A percentile compares a stretch with the other conserved stretches of the same genome.
Evolutionary conservation across 2,888 invertebrate species (phyloP).

Genomic region (Lasioglossum calceatum): DNA sequence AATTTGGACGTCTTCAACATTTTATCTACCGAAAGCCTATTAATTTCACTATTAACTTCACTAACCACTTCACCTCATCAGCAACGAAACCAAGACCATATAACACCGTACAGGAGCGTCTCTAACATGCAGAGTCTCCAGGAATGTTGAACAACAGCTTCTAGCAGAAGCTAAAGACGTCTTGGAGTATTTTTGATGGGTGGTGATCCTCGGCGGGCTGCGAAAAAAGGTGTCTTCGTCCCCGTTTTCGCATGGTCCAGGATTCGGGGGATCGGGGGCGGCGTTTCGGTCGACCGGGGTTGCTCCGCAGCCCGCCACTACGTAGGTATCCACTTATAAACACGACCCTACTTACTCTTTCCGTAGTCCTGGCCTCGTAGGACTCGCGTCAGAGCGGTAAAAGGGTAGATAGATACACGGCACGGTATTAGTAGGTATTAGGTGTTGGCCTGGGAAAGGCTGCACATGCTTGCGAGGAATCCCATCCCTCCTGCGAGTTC

Average conservation of each 20-base stretch:
- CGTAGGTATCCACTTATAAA: slow-evolving; percentile 76
- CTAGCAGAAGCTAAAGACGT: slow-evolving; percentile 28
- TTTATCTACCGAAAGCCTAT: not conserved
- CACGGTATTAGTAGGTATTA: slow-evolving; percentile 84
- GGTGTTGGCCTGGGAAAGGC: slow-evolving; percentile 84
- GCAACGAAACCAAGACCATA: not conserved
- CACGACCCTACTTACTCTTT: slow-evolving; percentile 79
- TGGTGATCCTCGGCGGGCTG: slow-evolving; percentile 13
- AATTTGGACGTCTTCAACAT: not conserved
- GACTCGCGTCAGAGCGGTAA: slow-evolving; percentile 82
- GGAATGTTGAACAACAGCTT: not conserved
- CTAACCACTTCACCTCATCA: not conserved
- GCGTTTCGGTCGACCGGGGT: slow-evolving; percentile 66
- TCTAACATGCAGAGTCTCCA: not conserved
- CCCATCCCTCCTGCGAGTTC: slow-evolving; percentile 81
- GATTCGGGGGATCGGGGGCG: slow-evolving; percentile 55
- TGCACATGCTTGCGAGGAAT: slow-evolving; percentile 82
- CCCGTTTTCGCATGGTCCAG: slow-evolving; percentile 29
- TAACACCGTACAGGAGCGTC: not conserved
- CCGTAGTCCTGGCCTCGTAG: slow-evolving; percentile 79
- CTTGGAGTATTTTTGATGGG: slow-evolving; percentile 47
- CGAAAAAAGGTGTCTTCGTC: slow-evolving; percentile 23
- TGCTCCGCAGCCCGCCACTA: slow-evolving; percentile 71
- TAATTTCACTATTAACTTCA: no score
- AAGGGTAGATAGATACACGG: slow-evolving; percentile 84